These are phyloP conservation scores for Apostichopus californicus DNA, from an alignment of 35 echinoderm and acorn worm species.

Conservation along the genomic window DNA sequence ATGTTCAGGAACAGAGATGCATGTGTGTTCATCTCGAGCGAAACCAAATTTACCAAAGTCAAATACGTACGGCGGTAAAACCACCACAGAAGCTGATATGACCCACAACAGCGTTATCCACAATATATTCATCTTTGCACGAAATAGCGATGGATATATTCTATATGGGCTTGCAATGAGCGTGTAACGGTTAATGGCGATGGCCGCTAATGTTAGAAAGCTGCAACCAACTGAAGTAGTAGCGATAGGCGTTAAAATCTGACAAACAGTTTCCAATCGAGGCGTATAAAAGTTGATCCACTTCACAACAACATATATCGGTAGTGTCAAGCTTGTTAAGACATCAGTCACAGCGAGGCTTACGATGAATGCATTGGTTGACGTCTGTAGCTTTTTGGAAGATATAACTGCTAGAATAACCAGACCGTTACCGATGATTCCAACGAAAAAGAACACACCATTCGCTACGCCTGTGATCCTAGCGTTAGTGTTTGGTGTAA, in stretches of 20 bases:
- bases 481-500: no score
- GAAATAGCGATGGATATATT: constrained; percentile 30
- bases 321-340: constrained; percentile 1
- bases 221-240: constrained; percentile 26
- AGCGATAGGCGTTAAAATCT: not conserved
- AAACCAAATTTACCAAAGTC: constrained; percentile 14
- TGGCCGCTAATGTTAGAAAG: constrained; percentile 14
- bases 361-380: constrained; percentile 68
- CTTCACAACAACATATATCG: not conserved
- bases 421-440: constrained; percentile 4
- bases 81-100: not conserved
- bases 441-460: constrained; percentile 19
- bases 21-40: not conserved
- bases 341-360: constrained; percentile 72
- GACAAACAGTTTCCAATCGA: constrained; percentile 25
- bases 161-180: constrained; percentile 40
- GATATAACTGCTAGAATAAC: not conserved
- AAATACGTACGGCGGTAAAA: not conserved
- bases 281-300: constrained; percentile 33
- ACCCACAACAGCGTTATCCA: constrained; percentile 19
- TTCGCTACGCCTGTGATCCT: not conserved
- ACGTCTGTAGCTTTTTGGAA: constrained; percentile 55
- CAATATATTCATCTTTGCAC: not conserved
- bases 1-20: not conserved
- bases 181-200: constrained; percentile 51